Conservation (phyloP, 2,113 vertebrate species). For the Agapornis roseicollis region DNA sequence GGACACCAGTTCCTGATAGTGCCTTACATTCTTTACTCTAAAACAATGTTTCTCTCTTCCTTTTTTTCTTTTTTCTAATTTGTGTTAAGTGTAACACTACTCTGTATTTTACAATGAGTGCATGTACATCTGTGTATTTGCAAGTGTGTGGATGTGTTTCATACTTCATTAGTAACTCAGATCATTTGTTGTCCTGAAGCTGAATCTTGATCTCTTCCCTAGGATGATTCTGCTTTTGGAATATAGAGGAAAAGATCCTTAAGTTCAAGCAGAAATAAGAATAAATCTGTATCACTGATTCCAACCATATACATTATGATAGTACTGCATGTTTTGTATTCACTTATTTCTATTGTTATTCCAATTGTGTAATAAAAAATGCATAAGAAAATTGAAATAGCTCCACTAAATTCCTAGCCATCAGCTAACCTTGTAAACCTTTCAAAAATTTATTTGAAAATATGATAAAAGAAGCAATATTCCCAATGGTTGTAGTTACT, state of each 20-base stretch:
- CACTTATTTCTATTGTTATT: neutral
- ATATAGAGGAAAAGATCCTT: neutral
- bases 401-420: neutral
- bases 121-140: accelerated
- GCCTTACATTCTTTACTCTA: neutral
- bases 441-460: neutral
- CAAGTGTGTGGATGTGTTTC: neutral
- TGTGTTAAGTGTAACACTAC: neutral
- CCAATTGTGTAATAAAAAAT: neutral
- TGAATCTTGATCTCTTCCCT: neutral
- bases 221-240: neutral
- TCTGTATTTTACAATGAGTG: neutral
- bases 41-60: neutral
- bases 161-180: neutral
- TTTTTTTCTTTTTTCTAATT: neutral
- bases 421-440: neutral
- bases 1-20: neutral
- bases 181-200: neutral
- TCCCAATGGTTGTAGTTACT: neutral
- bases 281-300: neutral
- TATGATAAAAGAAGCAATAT: neutral
- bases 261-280: neutral
- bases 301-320: neutral
- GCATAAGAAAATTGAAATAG: neutral
- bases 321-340: neutral